Conservation (phyloP, 2,797 vertebrate species). For the Poeciliopsis turneri region DNA sequence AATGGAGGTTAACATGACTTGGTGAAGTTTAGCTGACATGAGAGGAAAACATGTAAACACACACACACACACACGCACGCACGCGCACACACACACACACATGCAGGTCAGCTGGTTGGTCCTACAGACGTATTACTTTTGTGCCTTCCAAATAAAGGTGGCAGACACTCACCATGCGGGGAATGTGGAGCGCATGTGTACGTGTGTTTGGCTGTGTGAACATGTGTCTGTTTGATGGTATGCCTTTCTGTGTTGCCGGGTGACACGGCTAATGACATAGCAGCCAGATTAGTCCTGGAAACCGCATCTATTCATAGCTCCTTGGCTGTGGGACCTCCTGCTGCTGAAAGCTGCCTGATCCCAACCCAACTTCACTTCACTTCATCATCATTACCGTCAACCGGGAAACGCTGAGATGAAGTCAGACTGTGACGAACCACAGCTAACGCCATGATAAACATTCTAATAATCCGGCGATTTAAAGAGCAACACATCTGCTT, state of each 20-base stretch:
- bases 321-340: conserved; percentile 50
- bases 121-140: conserved; percentile 48
- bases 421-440: conserved; percentile 45
- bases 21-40: not conserved
- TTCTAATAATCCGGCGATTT: conserved; percentile 52
- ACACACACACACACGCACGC: conserved; percentile 17
- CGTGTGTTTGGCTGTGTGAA: conserved; percentile 12
- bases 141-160: conserved; percentile 53
- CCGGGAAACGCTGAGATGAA: conserved; percentile 45
- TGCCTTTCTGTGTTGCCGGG: conserved; percentile 50
- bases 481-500: conserved; percentile 46
- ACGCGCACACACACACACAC: conserved; percentile 19
- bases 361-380: conserved; percentile 45
- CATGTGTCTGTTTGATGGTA: conserved; percentile 27
- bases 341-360: conserved; percentile 63
- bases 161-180: conserved; percentile 49
- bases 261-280: conserved; percentile 67
- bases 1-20: not conserved
- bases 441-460: conserved; percentile 59
- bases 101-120: conserved; percentile 51
- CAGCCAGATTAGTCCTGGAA: conserved; percentile 62
- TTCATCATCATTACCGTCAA: conserved; percentile 65
- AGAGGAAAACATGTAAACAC: not conserved
- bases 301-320: conserved; percentile 68
- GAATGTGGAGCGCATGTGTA: conserved; percentile 67